Evolutionary conservation across 2,797 vertebrate genomes (phyloP).

Genomic region (Ctenosaura bakeri): DNA sequence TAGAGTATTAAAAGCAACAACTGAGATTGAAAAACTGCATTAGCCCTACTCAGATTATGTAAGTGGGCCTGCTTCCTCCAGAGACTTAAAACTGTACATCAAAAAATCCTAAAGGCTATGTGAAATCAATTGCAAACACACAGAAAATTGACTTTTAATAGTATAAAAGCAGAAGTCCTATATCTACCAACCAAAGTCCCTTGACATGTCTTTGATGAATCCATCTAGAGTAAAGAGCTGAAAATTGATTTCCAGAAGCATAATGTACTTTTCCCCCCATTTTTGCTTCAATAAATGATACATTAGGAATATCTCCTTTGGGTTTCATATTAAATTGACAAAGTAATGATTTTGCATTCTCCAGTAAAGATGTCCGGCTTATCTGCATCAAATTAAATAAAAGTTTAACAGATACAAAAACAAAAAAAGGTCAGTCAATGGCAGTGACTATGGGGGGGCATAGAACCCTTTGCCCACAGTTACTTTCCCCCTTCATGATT

Average conservation of each 20-base stretch:
- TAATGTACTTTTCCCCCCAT: constrained; percentile 37
- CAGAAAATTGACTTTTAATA: constrained; percentile 67
- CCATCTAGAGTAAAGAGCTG: constrained; percentile 65
- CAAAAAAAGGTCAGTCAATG: not conserved
- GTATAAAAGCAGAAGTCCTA: constrained; percentile 62
- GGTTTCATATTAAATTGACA: constrained; percentile 75
- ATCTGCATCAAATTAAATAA: constrained; percentile 68
- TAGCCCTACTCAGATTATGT: constrained; percentile 63
- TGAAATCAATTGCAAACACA: constrained; percentile 60
- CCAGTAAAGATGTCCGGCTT: constrained; percentile 71
- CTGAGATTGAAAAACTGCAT: constrained; percentile 47
- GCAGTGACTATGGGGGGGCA: not conserved
- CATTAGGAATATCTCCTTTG: constrained; percentile 77
- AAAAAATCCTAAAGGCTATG: constrained; percentile 59
- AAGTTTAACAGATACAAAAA: constrained; percentile 62
- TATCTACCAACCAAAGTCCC: constrained; percentile 56
- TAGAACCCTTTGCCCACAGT: not conserved
- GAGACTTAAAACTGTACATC: constrained; percentile 55
- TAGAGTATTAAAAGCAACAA: constrained; percentile 8
- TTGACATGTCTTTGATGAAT: constrained; percentile 75
- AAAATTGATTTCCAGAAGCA: constrained; percentile 75
- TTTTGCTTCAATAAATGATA: constrained; percentile 74
- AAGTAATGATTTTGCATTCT: constrained; percentile 74
- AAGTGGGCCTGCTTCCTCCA: constrained; percentile 47
- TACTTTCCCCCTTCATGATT: not conserved